Conservation (phyloP, 2,888 invertebrate genomes). For the Spialia ferax region DNA sequence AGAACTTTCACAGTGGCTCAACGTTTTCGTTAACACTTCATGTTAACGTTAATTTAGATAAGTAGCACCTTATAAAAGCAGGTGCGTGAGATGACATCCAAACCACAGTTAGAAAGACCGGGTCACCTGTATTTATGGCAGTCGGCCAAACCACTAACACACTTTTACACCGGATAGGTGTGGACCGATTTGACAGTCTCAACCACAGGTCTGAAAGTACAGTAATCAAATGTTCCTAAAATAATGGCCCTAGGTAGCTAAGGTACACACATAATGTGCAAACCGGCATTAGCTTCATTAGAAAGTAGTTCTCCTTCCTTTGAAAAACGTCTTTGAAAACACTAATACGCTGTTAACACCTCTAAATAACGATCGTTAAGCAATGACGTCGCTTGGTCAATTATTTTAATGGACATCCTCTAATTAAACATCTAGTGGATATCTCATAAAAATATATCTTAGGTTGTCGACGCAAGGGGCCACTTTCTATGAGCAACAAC, state of each 20-base stretch:
- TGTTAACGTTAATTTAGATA: conserved; percentile 77
- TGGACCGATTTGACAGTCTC: conserved; percentile 42
- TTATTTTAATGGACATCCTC: conserved; percentile 63
- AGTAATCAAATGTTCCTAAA: conserved; percentile 39
- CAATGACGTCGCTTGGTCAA: conserved; percentile 41
- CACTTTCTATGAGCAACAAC: conserved; percentile 78
- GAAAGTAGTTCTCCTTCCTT: conserved; percentile 19
- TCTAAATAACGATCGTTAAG: conserved; percentile 25
- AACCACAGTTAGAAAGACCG: conserved; percentile 80
- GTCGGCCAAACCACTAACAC: conserved; percentile 65
- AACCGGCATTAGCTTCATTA: not conserved
- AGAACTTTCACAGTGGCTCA: not conserved
- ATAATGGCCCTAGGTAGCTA: conserved; percentile 36
- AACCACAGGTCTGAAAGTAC: conserved; percentile 38
- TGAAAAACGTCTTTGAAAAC: conserved; percentile 12
- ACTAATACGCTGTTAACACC: conserved; percentile 29
- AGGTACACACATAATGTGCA: not conserved
- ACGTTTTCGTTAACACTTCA: conserved; percentile 9
- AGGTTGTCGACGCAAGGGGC: conserved; percentile 63
- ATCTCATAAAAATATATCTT: conserved; percentile 67
- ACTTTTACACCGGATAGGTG: conserved; percentile 65
- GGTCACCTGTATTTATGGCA: conserved; percentile 74
- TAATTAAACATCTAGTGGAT: conserved; percentile 62
- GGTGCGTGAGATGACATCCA: conserved; percentile 70
- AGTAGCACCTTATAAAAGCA: conserved; percentile 73